Conservation (phyloP, 2,888 invertebrate species). For the Acheta domesticus region DNA sequence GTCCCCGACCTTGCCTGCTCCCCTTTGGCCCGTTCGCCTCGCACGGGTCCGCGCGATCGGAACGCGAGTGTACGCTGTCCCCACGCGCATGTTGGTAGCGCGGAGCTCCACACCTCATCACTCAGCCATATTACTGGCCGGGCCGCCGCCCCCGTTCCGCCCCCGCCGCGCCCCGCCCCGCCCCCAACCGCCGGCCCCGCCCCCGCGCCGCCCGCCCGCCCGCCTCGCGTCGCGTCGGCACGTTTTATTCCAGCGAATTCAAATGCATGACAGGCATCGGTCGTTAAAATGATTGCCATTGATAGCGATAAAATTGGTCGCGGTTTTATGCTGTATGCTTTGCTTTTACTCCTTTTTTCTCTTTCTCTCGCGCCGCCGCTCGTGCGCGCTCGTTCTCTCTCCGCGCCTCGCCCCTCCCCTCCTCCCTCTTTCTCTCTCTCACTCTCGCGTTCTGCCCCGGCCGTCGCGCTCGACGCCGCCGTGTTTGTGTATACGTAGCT, state of each 20-base stretch:
- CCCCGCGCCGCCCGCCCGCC: conserved; percentile 20
- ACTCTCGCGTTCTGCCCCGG: neutral
- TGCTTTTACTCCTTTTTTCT: conserved; percentile 20
- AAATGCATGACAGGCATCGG: conserved; percentile 35
- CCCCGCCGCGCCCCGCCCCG: neutral
- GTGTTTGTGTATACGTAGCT: neutral
- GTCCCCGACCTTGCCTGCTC: neutral
- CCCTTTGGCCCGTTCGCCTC: neutral
- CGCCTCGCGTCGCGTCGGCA: conserved; percentile 27
- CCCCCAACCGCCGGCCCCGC: conserved; percentile 4
- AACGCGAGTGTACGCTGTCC: neutral
- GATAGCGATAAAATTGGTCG: conserved; percentile 36
- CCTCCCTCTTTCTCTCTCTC: neutral
- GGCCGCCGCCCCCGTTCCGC: conserved; percentile 19
- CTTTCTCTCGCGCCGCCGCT: conserved; percentile 28
- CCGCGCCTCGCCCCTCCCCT: neutral
- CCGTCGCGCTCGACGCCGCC: neutral
- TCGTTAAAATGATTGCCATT: conserved; percentile 37
- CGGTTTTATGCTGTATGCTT: conserved; percentile 34
- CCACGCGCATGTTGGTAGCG: neutral
- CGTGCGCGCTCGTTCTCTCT: neutral
- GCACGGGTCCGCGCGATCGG: neutral
- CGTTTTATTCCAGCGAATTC: conserved; percentile 36
- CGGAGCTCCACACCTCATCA: conserved; percentile 29
- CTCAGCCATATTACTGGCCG: conserved; percentile 30